These are phyloP conservation scores for Atta texana DNA, from an alignment of 1,140 invertebrate species.

Conservation along the genomic window DNA sequence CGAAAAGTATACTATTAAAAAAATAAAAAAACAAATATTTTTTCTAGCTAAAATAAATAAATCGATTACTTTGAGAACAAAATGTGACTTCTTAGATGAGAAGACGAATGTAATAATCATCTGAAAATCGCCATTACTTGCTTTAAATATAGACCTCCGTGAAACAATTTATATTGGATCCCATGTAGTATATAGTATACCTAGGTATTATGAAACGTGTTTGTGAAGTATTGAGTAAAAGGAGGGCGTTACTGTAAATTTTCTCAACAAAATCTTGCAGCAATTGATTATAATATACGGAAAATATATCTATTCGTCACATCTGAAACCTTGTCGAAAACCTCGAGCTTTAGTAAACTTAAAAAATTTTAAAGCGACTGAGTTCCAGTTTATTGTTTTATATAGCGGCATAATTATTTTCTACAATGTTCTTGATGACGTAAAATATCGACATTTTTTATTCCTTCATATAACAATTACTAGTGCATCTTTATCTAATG, in stretches of 20 bases:
- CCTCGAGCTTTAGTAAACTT: background rate
- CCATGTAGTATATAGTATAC: background rate
- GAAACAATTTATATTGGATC: background rate
- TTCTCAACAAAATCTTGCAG: background rate
- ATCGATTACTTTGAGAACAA: background rate
- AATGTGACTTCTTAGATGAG: too few species aligned
- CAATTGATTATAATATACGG: background rate
- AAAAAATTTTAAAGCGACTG: conserved; percentile 7
- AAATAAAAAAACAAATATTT: too few species aligned
- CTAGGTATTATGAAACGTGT: background rate
- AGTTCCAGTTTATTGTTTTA: background rate
- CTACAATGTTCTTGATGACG: background rate
- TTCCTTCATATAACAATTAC: conserved; percentile 5
- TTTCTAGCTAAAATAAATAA: too few species aligned
- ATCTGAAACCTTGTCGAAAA: conserved; percentile 16
- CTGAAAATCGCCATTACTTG: background rate
- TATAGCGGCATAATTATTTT: background rate
- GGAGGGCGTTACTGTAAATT: background rate
- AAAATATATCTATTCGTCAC: background rate
- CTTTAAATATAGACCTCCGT: conserved; percentile 10
- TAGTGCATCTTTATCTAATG: background rate
- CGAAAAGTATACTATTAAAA: too few species aligned
- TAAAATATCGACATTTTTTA: conserved; percentile 3
- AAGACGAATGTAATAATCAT: background rate
- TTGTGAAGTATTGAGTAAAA: conserved; percentile 6